A percentile compares a stretch with the other conserved stretches of the same genome.
phyloP scores from a whole-genome alignment of 2,888 invertebrate species.

The Drosophila algonquin region DNA sequence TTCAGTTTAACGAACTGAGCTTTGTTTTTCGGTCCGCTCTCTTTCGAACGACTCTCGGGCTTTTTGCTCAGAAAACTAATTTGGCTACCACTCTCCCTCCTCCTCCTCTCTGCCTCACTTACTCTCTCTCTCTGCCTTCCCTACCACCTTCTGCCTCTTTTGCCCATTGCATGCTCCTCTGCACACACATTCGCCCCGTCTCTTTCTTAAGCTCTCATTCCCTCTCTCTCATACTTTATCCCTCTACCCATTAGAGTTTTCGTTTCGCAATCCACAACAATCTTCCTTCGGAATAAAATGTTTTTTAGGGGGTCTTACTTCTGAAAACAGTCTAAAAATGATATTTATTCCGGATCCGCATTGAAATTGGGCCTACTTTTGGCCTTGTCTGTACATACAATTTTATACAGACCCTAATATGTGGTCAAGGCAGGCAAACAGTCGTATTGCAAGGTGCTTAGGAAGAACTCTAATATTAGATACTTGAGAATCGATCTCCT shows the following conservation, averaged over 20 bases:
- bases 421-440: too few species aligned
- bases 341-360: too few species aligned
- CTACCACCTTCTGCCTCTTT: constrained; percentile 2
- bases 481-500: not conserved
- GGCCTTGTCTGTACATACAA: too few species aligned
- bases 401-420: too few species aligned
- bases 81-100: constrained; percentile 5
- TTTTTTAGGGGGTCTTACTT: not conserved
- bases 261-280: constrained; percentile 27
- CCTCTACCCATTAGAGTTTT: not conserved
- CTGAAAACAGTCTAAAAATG: too few species aligned
- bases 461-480: not conserved
- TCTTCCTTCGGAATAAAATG: constrained; percentile 7
- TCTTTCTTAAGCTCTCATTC: constrained; percentile 1
- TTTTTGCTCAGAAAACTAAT: constrained; percentile 26
- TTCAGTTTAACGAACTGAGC: constrained; percentile 70
- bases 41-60: constrained; percentile 2
- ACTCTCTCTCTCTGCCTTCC: constrained; percentile 6
- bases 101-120: not conserved
- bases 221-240: not conserved
- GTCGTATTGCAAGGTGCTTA: too few species aligned
- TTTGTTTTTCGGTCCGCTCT: constrained; percentile 42
- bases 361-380: too few species aligned
- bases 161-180: constrained; percentile 25
- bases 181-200: constrained; percentile 1